Percentiles rank a stretch among this genome's conserved stretches.
phyloP scores from a whole-genome alignment of 1,140 invertebrate species.

The Lepidurus couesii region DNA sequence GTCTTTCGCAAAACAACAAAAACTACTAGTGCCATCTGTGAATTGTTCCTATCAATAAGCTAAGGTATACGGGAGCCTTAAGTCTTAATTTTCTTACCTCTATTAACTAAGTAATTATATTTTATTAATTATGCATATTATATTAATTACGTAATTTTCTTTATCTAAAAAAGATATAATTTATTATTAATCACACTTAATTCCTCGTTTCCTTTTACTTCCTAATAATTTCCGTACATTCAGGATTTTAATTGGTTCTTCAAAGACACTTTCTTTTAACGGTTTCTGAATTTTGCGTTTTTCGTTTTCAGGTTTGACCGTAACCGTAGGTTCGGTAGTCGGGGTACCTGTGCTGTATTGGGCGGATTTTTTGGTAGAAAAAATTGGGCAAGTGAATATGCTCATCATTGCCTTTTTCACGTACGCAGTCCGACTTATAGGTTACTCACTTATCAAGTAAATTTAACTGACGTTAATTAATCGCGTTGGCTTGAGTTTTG shows the following conservation, averaged over 20 bases:
- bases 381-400: constrained; percentile 71
- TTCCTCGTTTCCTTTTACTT: background rate
- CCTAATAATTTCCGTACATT: background rate
- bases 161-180: background rate
- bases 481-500: background rate
- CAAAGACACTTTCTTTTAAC: too few species aligned
- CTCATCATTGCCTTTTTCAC: constrained; percentile 74
- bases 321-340: constrained; percentile 70
- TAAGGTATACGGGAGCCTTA: too few species aligned
- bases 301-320: constrained; percentile 58
- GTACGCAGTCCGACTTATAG: constrained; percentile 67
- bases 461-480: constrained; percentile 39
- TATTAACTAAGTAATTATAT: too few species aligned
- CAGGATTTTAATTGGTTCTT: too few species aligned
- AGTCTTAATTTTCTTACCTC: too few species aligned
- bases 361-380: constrained; percentile 68
- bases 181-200: background rate
- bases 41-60: too few species aligned
- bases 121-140: background rate
- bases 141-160: background rate
- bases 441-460: constrained; percentile 77
- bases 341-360: constrained; percentile 74
- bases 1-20: too few species aligned
- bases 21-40: too few species aligned
- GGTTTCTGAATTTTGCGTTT: background rate